phyloP scores from a whole-genome alignment of 2,888 invertebrate genomes.

The Mesorhabditis belari region DNA sequence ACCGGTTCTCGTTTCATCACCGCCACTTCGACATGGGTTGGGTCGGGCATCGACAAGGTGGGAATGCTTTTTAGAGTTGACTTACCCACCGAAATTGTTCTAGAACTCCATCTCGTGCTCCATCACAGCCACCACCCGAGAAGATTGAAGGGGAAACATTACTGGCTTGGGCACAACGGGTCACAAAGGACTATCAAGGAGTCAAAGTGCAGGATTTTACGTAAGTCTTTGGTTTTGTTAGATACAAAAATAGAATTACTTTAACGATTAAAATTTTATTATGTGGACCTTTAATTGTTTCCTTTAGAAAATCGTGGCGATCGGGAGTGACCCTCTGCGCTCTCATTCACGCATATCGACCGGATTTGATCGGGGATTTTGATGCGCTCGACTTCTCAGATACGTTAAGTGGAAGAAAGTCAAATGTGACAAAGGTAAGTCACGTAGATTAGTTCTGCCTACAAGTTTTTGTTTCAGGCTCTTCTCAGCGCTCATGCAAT shows the following conservation, averaged over 20 bases:
- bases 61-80: not conserved
- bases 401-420: slow-evolving; percentile 25
- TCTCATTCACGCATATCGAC: slow-evolving; percentile 42
- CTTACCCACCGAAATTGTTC: not conserved
- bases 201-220: slow-evolving; percentile 38
- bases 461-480: slow-evolving; percentile 14
- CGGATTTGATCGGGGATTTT: slow-evolving; percentile 35
- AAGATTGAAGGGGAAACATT: slow-evolving; percentile 28
- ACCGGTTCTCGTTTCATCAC: not conserved
- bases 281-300: not conserved
- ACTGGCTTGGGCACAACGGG: slow-evolving; percentile 39
- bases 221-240: slow-evolving; percentile 15
- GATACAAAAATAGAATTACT: not conserved
- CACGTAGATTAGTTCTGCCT: not conserved
- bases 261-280: not conserved
- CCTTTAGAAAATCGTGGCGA: slow-evolving; percentile 41
- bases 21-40: not conserved
- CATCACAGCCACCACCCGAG: slow-evolving; percentile 13
- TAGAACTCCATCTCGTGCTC: slow-evolving; percentile 19
- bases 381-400: slow-evolving; percentile 34
- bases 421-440: slow-evolving; percentile 24
- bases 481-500: slow-evolving; percentile 11
- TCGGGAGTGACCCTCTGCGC: slow-evolving; percentile 48
- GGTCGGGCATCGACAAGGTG: not conserved
- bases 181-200: slow-evolving; percentile 32